These are phyloP conservation scores for Meteorus sp. DNA, from an alignment of 1,140 invertebrate genomes.

Conservation along the genomic window DNA sequence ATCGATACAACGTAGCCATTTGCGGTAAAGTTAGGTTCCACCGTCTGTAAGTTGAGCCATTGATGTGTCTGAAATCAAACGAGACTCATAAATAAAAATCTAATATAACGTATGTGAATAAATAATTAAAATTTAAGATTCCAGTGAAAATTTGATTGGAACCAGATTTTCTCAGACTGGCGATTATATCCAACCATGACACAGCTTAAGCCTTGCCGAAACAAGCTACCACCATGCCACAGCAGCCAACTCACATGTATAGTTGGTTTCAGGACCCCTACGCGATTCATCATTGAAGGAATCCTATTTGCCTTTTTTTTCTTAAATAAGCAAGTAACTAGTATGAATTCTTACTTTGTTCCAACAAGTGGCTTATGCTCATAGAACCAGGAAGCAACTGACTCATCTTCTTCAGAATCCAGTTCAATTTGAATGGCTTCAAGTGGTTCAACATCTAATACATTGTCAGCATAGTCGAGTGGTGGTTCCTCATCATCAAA, in stretches of 20 bases:
- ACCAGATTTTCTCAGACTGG: not conserved
- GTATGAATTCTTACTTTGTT: constrained; percentile 65
- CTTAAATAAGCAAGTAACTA: constrained; percentile 17
- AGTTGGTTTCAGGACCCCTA: constrained; percentile 5
- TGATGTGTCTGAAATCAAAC: constrained; percentile 76
- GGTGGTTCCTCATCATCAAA: constrained; percentile 99
- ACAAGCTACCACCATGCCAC: not conserved
- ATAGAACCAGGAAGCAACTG: constrained; percentile 95
- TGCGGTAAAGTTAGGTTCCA: constrained; percentile 96
- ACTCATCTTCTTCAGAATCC: constrained; percentile 92
- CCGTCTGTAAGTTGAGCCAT: constrained; percentile 94
- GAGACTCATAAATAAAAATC: constrained; percentile 3
- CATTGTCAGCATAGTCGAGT: constrained; percentile 98
- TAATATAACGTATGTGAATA: too few relatives aligned
- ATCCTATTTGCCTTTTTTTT: too few relatives aligned
- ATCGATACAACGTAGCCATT: constrained; percentile 95
- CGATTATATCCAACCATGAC: not conserved
- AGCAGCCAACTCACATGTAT: constrained; percentile 1
- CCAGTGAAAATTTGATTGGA: too few relatives aligned
- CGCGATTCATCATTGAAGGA: not conserved
- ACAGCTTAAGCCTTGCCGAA: not conserved
- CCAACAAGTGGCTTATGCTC: constrained; percentile 96
- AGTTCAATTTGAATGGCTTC: constrained; percentile 99
- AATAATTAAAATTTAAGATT: too few relatives aligned
- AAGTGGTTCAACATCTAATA: constrained; percentile 97